Evolutionary conservation across 2,113 vertebrate species (phyloP).

Genomic region (Daphoenositta chrysoptera): DNA sequence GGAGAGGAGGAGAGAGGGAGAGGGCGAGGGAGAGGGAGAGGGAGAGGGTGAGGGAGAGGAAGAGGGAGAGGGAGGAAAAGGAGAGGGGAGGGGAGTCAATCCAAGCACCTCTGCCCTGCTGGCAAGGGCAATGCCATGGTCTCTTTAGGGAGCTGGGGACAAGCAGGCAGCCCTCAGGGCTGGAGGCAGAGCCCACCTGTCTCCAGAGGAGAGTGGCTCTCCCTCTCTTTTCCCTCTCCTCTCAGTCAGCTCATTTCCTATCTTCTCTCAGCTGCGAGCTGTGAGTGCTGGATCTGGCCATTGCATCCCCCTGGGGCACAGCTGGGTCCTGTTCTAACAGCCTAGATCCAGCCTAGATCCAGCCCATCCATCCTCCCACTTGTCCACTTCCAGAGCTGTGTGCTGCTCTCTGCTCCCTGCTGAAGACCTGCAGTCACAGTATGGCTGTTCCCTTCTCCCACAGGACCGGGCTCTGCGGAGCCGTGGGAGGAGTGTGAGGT

Average conservation of each 20-base stretch:
- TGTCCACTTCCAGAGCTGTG: not conserved
- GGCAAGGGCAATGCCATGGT: not conserved
- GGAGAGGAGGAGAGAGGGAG: too few species aligned
- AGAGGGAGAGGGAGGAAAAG: too few species aligned
- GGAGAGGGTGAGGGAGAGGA: too few species aligned
- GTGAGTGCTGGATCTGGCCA: not conserved
- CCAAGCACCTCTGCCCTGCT: not conserved
- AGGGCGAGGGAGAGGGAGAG: too few species aligned
- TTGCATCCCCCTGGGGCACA: not conserved
- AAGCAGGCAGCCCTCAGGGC: not conserved
- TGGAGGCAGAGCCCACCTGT: not conserved
- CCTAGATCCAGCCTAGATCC: not conserved
- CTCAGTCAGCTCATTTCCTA: not conserved
- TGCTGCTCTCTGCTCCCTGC: not conserved
- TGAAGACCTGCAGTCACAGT: not conserved
- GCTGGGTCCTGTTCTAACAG: accelerated
- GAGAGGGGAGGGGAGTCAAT: too few species aligned
- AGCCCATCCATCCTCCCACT: not conserved
- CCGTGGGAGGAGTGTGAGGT: not conserved
- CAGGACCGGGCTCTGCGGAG: not conserved
- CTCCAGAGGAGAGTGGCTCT: not conserved
- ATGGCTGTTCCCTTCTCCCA: not conserved
- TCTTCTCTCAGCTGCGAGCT: not conserved
- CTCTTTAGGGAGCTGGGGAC: not conserved
- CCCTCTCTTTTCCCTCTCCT: not conserved